phyloP scores from a whole-genome alignment of 2,797 vertebrate genomes.

The Halcyon chelicuti region DNA sequence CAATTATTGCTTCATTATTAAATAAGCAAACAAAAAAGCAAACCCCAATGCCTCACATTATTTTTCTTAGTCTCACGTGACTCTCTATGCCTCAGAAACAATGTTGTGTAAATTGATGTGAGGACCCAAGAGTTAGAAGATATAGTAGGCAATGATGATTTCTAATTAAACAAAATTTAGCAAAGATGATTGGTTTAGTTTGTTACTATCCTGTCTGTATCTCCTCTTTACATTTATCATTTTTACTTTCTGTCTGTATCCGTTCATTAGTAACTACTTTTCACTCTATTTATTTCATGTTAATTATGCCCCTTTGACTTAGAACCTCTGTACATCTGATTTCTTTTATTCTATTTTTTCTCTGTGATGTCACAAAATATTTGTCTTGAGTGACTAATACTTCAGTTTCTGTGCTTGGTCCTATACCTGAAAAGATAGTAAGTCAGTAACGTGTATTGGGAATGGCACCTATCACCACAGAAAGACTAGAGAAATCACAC shows the following conservation, averaged over 20 bases:
- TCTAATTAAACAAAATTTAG: not conserved
- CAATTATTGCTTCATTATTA: not conserved
- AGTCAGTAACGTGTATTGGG: not conserved
- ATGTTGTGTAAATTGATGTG: not conserved
- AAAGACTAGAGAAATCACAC: not conserved
- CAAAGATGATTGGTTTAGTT: not conserved
- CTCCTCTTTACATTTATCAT: not conserved
- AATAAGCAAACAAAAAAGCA: not conserved
- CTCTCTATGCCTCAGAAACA: not conserved
- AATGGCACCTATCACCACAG: not conserved
- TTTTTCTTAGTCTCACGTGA: not conserved
- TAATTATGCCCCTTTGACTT: not conserved
- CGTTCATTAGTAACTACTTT: not conserved
- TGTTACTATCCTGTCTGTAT: not conserved
- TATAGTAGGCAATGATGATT: not conserved
- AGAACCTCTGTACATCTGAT: not conserved
- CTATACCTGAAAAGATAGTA: not conserved
- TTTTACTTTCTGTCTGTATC: not conserved
- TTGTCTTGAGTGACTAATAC: not conserved
- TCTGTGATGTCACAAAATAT: not conserved
- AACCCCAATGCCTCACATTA: rapidly evolving
- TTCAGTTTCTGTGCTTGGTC: not conserved
- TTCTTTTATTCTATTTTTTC: not conserved
- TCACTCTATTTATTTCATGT: not conserved
- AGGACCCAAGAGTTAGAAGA: not conserved